Percentiles rank a stretch among this genome's conserved stretches.
These are phyloP conservation scores for Metallyticus violacea DNA, from an alignment of 2,888 invertebrate species.

Conservation along the genomic window DNA sequence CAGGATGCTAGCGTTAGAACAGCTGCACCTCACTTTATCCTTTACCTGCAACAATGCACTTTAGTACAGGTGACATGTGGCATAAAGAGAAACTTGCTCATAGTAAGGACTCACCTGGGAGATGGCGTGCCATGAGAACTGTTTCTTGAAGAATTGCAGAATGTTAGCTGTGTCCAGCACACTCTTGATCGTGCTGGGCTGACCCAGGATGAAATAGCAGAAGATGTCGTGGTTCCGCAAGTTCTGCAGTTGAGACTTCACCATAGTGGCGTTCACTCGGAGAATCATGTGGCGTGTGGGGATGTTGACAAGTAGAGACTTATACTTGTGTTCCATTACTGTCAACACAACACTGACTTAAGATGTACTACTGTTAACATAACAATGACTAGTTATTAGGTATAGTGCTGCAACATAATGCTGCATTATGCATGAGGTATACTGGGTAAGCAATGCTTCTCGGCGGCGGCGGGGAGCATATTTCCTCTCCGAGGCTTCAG, in stretches of 20 bases:
- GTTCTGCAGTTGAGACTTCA: constrained; percentile 63
- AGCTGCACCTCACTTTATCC: constrained; percentile 69
- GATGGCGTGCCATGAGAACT: constrained; percentile 85
- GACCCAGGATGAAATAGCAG: constrained; percentile 83
- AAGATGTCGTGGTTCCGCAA: constrained; percentile 80
- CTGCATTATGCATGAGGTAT: no score
- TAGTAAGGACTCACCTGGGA: constrained; percentile 53
- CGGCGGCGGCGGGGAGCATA: no score
- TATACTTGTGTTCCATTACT: constrained; percentile 94
- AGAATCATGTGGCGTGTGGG: constrained; percentile 85
- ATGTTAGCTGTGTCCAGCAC: constrained; percentile 69
- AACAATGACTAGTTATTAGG: no score
- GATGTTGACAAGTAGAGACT: constrained; percentile 83
- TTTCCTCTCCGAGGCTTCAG: no score
- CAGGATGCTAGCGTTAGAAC: constrained; percentile 74
- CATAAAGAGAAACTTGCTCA: no score
- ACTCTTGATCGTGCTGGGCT: constrained; percentile 64
- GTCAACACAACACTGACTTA: constrained; percentile 30
- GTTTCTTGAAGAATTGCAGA: constrained; percentile 74
- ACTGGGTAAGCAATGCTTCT: no score
- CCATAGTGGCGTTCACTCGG: constrained; percentile 34
- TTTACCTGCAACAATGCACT: constrained; percentile 50
- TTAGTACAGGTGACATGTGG: neutral
- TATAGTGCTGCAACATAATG: no score
- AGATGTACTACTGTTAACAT: neutral